Base-by-base conservation (phyloP, 2,888 invertebrate species). In the Eupeodes latifasciatus region DNA sequence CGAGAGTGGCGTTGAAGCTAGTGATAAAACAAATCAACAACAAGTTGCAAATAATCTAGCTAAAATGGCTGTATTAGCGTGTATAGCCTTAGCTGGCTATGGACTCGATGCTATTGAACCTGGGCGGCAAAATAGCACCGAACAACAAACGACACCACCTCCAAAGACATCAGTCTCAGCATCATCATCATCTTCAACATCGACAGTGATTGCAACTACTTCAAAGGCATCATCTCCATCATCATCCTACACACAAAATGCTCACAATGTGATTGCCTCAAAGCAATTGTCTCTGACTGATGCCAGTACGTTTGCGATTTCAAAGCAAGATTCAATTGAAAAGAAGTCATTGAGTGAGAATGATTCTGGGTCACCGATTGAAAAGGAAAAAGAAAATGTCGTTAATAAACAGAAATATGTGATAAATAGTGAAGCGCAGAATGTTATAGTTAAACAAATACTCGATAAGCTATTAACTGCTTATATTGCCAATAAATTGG, bases 21-120 rank as follows among this genome's bases (percentile, higher is more conserved):
- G 95, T 90, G 97, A 97, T 91, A 96, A 97, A 72, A 96, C 96
- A 5, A 99, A 98, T 93, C 97, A 97, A 78, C 96, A 99, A 95
- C 98, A 99, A 94, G 95, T 97, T 34, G 96, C 97, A n/a, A 99
- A 99, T 93, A 96, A 96, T 90, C 94, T 99, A 90, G 99, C 99
- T 0, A 97, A 97, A 92, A 95, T 97, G 92, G 96, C 98, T 71
- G 96, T 99, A 6, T 94, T 95, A 72, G 98, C 99, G 0, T 96
- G 98, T 91, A 97, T 97, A 0, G 95, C 97, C 66, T 93, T 99
- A 84, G 96, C 96, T 19, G 96, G 96, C 84, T 97, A 97, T 93
- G 90, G 90, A 36, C 90, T 93, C 69, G 92, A 93, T 47, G 69
- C 76, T n/a, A 69, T 86, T 51, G 85, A 90, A 27, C 19, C 34